Conservation (phyloP, 2,797 vertebrate species). For the Crocidura indochinensis region DNA sequence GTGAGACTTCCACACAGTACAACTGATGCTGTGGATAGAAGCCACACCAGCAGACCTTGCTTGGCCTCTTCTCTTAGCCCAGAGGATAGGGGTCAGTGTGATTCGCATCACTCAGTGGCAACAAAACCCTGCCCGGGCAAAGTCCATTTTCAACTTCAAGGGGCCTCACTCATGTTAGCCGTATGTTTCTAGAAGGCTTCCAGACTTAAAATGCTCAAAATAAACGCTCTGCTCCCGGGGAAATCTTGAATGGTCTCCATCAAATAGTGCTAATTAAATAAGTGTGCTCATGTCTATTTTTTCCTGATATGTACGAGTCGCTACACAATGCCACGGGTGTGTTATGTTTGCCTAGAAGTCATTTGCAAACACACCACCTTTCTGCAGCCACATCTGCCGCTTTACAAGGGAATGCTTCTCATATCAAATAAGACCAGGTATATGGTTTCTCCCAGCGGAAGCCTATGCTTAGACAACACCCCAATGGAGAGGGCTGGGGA, state of each 20-base stretch:
- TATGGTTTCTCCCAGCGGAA: constrained; percentile 20
- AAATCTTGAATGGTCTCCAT: constrained; percentile 19
- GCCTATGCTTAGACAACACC: constrained; percentile 42
- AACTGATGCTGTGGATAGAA: constrained; percentile 30
- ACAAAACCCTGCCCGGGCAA: background rate
- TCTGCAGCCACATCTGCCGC: background rate
- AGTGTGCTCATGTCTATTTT: background rate
- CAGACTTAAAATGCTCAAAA: constrained; percentile 34
- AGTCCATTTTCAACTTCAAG: constrained; percentile 51
- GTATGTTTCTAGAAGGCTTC: constrained; percentile 24
- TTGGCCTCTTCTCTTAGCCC: background rate
- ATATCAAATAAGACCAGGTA: constrained; percentile 38
- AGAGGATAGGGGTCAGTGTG: background rate
- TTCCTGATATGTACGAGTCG: constrained; percentile 4
- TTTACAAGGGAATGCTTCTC: background rate
- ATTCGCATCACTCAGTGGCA: background rate
- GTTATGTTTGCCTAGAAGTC: constrained; percentile 50
- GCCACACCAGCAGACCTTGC: background rate
- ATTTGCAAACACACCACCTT: background rate
- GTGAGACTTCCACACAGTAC: background rate
- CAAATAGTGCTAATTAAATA: constrained; percentile 49
- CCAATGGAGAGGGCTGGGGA: background rate
- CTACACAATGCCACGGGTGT: background rate
- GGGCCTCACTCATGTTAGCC: background rate
- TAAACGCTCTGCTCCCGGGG: background rate